Conservation (phyloP, 2,797 vertebrate genomes). For the Coccyzus lansbergi region DNA sequence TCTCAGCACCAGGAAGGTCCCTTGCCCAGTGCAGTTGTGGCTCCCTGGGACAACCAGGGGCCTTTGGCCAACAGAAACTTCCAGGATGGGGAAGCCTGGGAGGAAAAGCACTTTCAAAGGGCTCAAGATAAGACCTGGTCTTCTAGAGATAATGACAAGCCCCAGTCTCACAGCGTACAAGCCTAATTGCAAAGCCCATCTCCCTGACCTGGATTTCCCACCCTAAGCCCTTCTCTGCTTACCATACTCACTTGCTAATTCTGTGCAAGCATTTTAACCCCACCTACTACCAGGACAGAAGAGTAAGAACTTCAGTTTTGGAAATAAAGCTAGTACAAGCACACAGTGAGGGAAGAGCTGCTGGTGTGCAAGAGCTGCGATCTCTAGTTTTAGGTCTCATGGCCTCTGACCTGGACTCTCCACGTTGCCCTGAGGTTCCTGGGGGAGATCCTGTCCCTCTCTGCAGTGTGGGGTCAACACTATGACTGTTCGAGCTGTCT, state of each 20-base stretch:
- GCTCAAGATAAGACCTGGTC: neutral
- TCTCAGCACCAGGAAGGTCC: neutral
- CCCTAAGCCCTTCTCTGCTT: conserved; percentile 25
- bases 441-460: neutral
- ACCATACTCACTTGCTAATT: conserved; percentile 22
- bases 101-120: neutral
- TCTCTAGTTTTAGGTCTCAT: neutral
- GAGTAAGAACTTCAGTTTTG: neutral
- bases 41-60: neutral
- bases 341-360: neutral
- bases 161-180: conserved; percentile 12
- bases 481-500: neutral
- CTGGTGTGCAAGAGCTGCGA: neutral
- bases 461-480: neutral
- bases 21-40: neutral
- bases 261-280: conserved; percentile 42
- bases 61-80: neutral
- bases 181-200: conserved; percentile 60
- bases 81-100: neutral
- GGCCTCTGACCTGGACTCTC: neutral
- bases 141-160: conserved; percentile 5
- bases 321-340: neutral
- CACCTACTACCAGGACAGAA: neutral
- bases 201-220: neutral
- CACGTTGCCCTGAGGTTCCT: neutral